These are phyloP conservation scores for Psettodes erumei DNA, from an alignment of 2,113 vertebrate species.

Conservation along the genomic window DNA sequence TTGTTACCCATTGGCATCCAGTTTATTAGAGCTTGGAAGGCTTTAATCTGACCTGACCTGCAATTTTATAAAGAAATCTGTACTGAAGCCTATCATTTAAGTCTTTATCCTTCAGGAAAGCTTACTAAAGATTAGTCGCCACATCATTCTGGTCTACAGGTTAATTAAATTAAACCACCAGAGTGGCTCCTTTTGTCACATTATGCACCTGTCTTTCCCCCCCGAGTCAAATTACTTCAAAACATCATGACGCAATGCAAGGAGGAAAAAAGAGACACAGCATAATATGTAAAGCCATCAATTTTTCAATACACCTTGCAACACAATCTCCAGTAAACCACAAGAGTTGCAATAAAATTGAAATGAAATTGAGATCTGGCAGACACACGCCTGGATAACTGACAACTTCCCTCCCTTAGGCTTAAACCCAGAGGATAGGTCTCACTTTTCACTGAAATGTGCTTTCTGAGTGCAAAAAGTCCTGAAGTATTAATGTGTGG, in stretches of 20 bases:
- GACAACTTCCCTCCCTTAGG: slow-evolving; percentile 35
- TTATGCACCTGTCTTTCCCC: neutral
- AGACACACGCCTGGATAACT: slow-evolving; percentile 34
- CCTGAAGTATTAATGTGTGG: slow-evolving; percentile 54
- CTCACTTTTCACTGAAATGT: slow-evolving; percentile 57
- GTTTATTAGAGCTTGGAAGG: too few species aligned
- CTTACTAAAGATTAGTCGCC: too few species aligned
- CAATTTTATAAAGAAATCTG: neutral
- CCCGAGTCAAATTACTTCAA: slow-evolving; percentile 40
- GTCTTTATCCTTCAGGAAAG: too few species aligned
- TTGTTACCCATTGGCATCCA: neutral
- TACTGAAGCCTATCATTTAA: neutral
- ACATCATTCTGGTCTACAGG: slow-evolving; percentile 2
- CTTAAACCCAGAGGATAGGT: slow-evolving; percentile 34
- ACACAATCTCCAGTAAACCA: slow-evolving; percentile 39
- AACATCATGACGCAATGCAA: slow-evolving; percentile 51
- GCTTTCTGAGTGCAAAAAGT: slow-evolving; percentile 49
- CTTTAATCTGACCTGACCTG: neutral
- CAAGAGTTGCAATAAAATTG: slow-evolving; percentile 56
- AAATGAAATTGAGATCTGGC: slow-evolving; percentile 59
- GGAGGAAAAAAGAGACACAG: slow-evolving; percentile 9
- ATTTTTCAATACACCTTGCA: slow-evolving; percentile 51
- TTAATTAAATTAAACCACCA: slow-evolving; percentile 26
- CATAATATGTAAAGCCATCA: slow-evolving; percentile 30
- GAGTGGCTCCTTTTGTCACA: slow-evolving; percentile 23